Percentiles rank a stretch among this genome's conserved stretches.
phyloP scores from a whole-genome alignment of 2,888 invertebrate genomes.

The Meandrusa payeni region DNA sequence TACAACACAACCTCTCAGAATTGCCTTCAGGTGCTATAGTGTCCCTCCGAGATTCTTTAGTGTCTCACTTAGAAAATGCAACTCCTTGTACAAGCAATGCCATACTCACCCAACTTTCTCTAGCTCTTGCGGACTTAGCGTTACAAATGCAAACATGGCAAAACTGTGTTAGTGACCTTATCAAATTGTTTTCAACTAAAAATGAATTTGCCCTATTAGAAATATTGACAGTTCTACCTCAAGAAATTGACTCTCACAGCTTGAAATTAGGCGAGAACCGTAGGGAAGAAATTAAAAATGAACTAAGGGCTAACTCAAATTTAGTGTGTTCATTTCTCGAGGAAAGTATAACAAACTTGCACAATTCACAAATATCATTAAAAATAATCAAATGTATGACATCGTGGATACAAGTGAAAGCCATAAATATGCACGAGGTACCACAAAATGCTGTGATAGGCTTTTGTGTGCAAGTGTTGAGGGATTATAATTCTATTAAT shows the following conservation, averaged over 20 bases:
- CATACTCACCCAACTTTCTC: constrained; percentile 94
- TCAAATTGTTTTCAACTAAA: constrained; percentile 86
- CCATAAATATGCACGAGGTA: constrained; percentile 87
- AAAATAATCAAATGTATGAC: constrained; percentile 93
- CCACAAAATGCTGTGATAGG: constrained; percentile 87
- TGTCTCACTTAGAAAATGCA: constrained; percentile 92
- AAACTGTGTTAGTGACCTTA: constrained; percentile 91
- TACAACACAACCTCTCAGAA: constrained; percentile 94
- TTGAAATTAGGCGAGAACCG: constrained; percentile 95
- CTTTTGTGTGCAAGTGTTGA: constrained; percentile 86
- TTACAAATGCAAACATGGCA: constrained; percentile 97
- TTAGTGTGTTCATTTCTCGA: constrained; percentile 90
- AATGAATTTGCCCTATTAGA: constrained; percentile 93
- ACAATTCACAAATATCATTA: constrained; percentile 84
- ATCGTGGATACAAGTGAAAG: constrained; percentile 94
- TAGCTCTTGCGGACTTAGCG: constrained; percentile 96
- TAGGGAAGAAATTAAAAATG: constrained; percentile 90
- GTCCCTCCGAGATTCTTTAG: constrained; percentile 93
- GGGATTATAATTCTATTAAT: constrained; percentile 80
- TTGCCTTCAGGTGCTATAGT: constrained; percentile 91
- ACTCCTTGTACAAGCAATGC: constrained; percentile 89
- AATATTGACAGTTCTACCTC: constrained; percentile 95
- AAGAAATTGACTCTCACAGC: constrained; percentile 93
- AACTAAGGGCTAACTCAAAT: constrained; percentile 88
- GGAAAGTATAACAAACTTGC: constrained; percentile 85